Conservation (phyloP, 2,888 invertebrate genomes). For the Hybos culiciformis region DNA sequence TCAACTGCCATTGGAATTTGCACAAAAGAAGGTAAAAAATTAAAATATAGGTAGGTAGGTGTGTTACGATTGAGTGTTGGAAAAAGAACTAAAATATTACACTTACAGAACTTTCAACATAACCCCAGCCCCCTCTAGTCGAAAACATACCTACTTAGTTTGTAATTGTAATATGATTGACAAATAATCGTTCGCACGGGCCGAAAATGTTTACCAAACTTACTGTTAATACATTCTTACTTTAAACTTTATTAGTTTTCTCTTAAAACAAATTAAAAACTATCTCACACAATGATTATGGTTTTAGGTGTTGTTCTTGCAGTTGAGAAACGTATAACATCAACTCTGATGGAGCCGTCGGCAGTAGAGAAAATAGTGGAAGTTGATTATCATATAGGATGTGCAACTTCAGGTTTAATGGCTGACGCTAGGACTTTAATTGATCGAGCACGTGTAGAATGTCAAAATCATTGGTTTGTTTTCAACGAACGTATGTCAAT, state of each 20-base stretch:
- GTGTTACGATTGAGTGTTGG: too few relatives aligned
- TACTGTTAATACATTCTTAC: too few relatives aligned
- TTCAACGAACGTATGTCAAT: conserved; percentile 94
- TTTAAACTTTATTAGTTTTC: too few relatives aligned
- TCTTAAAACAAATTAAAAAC: background rate
- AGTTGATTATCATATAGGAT: conserved; percentile 94
- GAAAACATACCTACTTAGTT: too few relatives aligned
- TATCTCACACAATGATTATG: background rate
- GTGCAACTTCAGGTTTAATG: conserved; percentile 94
- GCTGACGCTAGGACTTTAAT: conserved; percentile 93
- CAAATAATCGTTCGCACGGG: too few relatives aligned
- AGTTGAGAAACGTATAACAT: conserved; percentile 96
- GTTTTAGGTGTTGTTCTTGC: conserved; percentile 71
- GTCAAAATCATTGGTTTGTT: conserved; percentile 97
- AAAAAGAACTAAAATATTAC: too few relatives aligned
- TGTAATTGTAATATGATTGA: too few relatives aligned
- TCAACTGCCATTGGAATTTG: conserved; percentile 98
- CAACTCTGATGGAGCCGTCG: conserved; percentile 88
- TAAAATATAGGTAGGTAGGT: too few relatives aligned
- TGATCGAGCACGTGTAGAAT: conserved; percentile 89
- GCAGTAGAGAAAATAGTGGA: conserved; percentile 99
- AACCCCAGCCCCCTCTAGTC: too few relatives aligned
- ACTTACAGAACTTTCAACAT: too few relatives aligned
- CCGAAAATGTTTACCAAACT: too few relatives aligned
- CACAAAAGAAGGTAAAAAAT: conserved; percentile 60